Percentiles rank a stretch among this genome's conserved stretches.
Conservation (phyloP, 2,113 vertebrate genomes). For the Actenoides hombroni region DNA sequence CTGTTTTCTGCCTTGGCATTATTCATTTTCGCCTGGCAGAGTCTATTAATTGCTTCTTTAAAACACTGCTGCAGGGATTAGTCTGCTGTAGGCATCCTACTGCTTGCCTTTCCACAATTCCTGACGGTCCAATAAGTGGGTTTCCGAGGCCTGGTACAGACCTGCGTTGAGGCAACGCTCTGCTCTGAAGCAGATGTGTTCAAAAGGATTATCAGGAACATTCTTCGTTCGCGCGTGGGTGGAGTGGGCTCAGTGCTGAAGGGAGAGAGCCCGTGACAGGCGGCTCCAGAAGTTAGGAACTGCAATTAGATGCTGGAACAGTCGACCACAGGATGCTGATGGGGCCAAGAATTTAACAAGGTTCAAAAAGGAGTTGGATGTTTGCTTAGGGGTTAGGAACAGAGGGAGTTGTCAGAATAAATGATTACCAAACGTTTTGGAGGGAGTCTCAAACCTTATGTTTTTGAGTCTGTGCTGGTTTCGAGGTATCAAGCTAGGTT, state of each 20-base stretch:
- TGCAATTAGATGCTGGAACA: constrained; percentile 59
- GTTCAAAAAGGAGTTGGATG: constrained; percentile 31
- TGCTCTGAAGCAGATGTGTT: constrained; percentile 35
- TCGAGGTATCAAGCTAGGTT: background rate
- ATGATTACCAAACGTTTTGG: constrained; percentile 23
- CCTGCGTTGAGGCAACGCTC: background rate
- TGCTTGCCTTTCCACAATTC: background rate
- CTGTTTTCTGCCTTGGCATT: background rate
- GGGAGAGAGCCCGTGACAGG: background rate
- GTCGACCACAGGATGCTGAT: constrained; percentile 30
- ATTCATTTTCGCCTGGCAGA: background rate
- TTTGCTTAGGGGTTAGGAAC: constrained; percentile 39
- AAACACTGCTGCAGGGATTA: background rate
- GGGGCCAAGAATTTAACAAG: constrained; percentile 53
- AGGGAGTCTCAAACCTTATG: background rate
- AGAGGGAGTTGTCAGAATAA: constrained; percentile 46
- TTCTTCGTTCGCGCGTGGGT: background rate
- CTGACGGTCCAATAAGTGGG: background rate
- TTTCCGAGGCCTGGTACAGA: background rate
- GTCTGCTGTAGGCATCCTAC: background rate
- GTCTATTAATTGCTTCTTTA: background rate
- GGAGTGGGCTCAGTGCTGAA: background rate
- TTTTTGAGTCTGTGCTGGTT: background rate
- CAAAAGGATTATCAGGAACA: constrained; percentile 14
- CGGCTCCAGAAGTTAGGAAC: constrained; percentile 35